Evolutionary conservation across 2,113 vertebrate species (phyloP).

Genomic region (Cyprinus carpio): DNA sequence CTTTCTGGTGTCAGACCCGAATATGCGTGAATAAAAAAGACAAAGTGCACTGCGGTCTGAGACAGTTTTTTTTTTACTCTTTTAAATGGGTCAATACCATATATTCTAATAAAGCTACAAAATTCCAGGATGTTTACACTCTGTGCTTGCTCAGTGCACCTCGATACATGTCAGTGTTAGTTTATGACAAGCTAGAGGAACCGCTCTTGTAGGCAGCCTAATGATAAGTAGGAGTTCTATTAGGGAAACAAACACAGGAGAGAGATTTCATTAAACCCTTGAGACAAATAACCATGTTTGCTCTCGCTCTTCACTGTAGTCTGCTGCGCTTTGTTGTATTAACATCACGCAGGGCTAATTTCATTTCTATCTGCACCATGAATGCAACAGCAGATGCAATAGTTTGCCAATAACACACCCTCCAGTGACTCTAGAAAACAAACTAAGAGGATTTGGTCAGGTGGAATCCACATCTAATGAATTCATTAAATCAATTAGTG

Average conservation of each 20-base stretch:
- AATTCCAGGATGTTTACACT: background rate
- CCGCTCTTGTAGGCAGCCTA: background rate
- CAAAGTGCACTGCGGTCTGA: conserved; percentile 2
- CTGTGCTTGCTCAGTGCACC: background rate
- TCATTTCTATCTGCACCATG: conserved; percentile 9
- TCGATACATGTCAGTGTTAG: conserved; percentile 7
- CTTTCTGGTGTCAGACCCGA: conserved; percentile 19
- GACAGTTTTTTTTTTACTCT: conserved; percentile 10
- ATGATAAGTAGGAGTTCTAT: conserved; percentile 29
- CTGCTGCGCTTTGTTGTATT: conserved; percentile 19
- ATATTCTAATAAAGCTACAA: conserved; percentile 35
- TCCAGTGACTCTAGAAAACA: background rate
- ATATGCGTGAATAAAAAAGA: conserved; percentile 29
- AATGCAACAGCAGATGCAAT: conserved; percentile 13
- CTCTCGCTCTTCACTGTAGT: conserved; percentile 5
- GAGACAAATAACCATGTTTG: conserved; percentile 25
- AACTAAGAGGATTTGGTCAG: background rate
- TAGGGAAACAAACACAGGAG: conserved; percentile 37
- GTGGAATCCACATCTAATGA: background rate
- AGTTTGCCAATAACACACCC: conserved; percentile 21
- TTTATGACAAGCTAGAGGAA: conserved; percentile 14
- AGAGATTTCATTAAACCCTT: conserved; percentile 17
- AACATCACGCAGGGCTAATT: conserved; percentile 35
- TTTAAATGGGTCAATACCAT: conserved; percentile 61
- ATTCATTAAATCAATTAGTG: conserved; percentile 17